Conservation (phyloP, 2,797 vertebrate genomes). For the Kryptopterus vitreolus region DNA sequence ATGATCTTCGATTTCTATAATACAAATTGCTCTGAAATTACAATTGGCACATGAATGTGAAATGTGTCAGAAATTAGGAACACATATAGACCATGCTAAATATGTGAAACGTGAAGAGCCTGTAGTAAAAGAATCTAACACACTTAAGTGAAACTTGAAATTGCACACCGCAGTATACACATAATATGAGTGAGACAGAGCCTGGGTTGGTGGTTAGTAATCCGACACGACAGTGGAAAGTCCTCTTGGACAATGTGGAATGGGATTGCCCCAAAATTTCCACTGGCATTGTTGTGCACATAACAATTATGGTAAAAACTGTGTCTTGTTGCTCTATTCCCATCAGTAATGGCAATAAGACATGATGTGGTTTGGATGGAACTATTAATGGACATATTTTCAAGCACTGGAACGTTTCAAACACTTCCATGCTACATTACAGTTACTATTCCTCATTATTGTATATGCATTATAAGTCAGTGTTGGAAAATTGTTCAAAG, state of each 20-base stretch:
- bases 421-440: background rate
- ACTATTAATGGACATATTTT: background rate
- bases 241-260: background rate
- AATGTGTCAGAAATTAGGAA: constrained; percentile 18
- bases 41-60: background rate
- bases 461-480: background rate
- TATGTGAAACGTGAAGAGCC: background rate
- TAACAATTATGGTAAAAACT: background rate
- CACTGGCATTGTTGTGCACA: background rate
- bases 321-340: no score
- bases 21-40: background rate
- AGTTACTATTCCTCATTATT: background rate
- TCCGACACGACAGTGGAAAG: background rate
- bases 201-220: background rate
- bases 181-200: background rate
- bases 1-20: background rate
- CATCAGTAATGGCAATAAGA: background rate
- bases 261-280: background rate
- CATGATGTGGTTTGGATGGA: background rate
- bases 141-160: background rate
- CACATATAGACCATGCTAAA: background rate
- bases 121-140: background rate
- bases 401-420: background rate
- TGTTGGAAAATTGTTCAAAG: background rate
- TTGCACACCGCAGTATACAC: background rate